These are phyloP conservation scores for Microplitis mediator DNA, from an alignment of 1,140 invertebrate genomes.

Conservation along the genomic window DNA sequence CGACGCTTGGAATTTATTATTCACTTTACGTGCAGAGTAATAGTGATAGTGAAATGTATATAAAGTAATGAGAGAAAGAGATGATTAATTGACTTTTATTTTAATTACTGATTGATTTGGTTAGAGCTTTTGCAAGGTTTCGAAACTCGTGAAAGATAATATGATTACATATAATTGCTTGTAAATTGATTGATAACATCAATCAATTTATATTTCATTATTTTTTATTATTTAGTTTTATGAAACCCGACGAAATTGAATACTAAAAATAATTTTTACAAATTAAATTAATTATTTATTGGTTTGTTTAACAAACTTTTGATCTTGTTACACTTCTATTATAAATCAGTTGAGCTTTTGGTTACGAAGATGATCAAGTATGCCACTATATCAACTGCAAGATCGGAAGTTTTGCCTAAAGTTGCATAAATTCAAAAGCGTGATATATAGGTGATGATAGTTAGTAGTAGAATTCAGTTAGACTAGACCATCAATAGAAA, in stretches of 20 bases:
- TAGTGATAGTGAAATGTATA: neutral
- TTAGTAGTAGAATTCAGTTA: neutral
- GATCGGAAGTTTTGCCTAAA: neutral
- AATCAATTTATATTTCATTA: too few relatives aligned
- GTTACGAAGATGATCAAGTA: neutral
- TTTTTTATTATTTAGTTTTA: too few relatives aligned
- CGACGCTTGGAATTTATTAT: neutral
- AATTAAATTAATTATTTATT: too few relatives aligned
- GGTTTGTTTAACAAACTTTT: too few relatives aligned
- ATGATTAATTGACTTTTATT: slow-evolving; percentile 9
- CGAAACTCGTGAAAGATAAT: neutral
- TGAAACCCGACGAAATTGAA: too few relatives aligned
- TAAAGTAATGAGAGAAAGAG: neutral
- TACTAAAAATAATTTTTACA: too few relatives aligned
- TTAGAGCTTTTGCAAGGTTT: neutral
- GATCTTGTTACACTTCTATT: too few relatives aligned
- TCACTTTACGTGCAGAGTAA: too few relatives aligned
- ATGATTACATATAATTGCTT: neutral
- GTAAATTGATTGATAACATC: too few relatives aligned
- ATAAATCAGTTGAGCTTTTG: neutral
- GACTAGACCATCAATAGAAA: neutral
- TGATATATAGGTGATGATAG: neutral
- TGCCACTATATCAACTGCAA: neutral
- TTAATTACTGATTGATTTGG: neutral
- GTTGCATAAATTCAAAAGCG: neutral